Evolutionary conservation across 2,113 vertebrate species (phyloP).

Genomic region (Cichladusa arquata): DNA sequence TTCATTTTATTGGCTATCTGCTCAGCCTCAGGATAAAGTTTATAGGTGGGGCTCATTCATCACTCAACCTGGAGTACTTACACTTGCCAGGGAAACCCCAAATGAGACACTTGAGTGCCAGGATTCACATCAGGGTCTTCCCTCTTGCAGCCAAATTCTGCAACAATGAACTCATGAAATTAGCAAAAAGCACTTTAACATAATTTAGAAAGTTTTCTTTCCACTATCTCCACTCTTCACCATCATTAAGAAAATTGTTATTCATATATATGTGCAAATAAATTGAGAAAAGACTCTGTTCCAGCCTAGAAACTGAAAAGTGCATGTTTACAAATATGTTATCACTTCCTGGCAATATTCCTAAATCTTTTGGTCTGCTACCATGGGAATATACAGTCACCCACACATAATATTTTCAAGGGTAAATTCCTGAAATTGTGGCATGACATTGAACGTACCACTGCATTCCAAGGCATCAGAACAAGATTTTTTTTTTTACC

Average conservation of each 20-base stretch:
- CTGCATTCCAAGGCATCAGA: neutral
- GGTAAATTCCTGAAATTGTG: neutral
- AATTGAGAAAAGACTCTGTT: neutral
- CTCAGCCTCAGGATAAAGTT: neutral
- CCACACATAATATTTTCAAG: neutral
- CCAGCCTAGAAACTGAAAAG: neutral
- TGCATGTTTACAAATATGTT: rapidly evolving
- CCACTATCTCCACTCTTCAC: neutral
- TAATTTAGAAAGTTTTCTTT: neutral
- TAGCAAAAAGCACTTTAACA: neutral
- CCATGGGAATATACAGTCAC: neutral
- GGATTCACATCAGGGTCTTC: rapidly evolving
- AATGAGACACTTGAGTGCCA: neutral
- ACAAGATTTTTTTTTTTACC: neutral
- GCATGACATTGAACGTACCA: rapidly evolving
- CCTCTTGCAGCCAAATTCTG: neutral
- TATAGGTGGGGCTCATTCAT: rapidly evolving
- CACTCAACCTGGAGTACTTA: neutral
- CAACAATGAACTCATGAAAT: neutral
- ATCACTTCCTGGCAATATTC: neutral
- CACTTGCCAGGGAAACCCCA: neutral
- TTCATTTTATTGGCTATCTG: neutral
- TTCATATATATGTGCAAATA: neutral
- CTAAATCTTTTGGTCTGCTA: neutral
- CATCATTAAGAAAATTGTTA: neutral